These are phyloP conservation scores for Xenopus laevis DNA, from an alignment of 2,113 vertebrate genomes.

Conservation along the genomic window DNA sequence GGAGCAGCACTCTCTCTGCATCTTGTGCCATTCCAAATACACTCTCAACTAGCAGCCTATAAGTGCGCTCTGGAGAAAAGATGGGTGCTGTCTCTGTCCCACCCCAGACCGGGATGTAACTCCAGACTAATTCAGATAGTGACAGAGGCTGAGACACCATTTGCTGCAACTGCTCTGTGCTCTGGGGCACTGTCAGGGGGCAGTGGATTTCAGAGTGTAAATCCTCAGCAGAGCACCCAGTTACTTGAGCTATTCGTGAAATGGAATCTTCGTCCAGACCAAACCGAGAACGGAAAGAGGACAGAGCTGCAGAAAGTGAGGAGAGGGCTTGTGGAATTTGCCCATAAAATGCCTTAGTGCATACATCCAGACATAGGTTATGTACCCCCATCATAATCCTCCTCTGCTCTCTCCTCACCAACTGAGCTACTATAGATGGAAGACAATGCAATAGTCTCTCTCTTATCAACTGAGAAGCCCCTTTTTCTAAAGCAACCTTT, in stretches of 20 bases:
- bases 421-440: slow-evolving; percentile 16
- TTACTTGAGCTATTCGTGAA: slow-evolving; percentile 19
- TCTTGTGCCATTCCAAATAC: slow-evolving; percentile 37
- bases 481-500: slow-evolving; percentile 28
- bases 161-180: slow-evolving; percentile 15
- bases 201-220: slow-evolving; percentile 21
- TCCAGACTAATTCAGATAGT: slow-evolving; percentile 32
- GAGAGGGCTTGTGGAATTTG: slow-evolving; percentile 6
- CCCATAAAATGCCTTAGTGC: slow-evolving; percentile 17
- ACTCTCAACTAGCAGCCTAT: slow-evolving; percentile 21
- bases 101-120: slow-evolving; percentile 23
- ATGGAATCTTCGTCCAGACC: slow-evolving; percentile 32
- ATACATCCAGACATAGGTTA: slow-evolving; percentile 19
- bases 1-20: slow-evolving; percentile 32
- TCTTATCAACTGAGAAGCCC: slow-evolving; percentile 23
- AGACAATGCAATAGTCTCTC: slow-evolving; percentile 31
- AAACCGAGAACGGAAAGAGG: slow-evolving; percentile 5
- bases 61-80: slow-evolving; percentile 25
- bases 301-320: slow-evolving; percentile 1
- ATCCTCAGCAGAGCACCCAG: slow-evolving; percentile 20
- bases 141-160: slow-evolving; percentile 27
- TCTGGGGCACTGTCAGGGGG: slow-evolving; percentile 9
- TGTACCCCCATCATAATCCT: slow-evolving; percentile 30
- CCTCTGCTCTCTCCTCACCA: slow-evolving; percentile 28
- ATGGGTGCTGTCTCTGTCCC: not conserved